phyloP scores from a whole-genome alignment of 92 coral and sea anemone species.

The Scolanthus callimorphus region DNA sequence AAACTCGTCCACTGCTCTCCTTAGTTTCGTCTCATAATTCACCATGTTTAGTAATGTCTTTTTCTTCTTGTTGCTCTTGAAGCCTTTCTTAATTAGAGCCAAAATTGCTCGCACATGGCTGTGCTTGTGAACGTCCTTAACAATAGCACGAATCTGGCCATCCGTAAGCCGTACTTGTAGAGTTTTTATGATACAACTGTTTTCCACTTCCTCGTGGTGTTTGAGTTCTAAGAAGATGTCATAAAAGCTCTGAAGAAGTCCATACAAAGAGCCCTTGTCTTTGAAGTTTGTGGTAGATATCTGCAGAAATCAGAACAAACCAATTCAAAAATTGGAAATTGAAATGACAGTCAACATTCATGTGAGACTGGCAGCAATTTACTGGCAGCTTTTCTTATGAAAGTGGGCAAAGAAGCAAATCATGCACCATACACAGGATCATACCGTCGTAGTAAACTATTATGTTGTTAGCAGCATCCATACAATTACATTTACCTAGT shows the following conservation, averaged over 20 bases:
- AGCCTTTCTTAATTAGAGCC: slow-evolving; percentile 70
- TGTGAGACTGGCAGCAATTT: too few species aligned
- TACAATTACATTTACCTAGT: too few species aligned
- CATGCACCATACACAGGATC: too few species aligned
- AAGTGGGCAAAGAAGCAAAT: too few species aligned
- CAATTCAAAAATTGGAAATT: background rate
- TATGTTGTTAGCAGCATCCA: too few species aligned
- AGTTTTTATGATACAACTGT: slow-evolving; percentile 76
- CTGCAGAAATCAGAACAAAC: slow-evolving; percentile 32
- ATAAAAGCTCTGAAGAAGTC: slow-evolving; percentile 67
- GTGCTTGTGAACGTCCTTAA: slow-evolving; percentile 82
- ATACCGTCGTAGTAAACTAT: too few species aligned
- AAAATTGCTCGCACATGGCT: slow-evolving; percentile 85
- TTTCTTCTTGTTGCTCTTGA: slow-evolving; percentile 59
- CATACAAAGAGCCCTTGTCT: slow-evolving; percentile 67
- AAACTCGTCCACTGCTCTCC: slow-evolving; percentile 82
- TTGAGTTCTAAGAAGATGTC: slow-evolving; percentile 88
- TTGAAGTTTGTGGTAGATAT: slow-evolving; percentile 84
- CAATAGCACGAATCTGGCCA: slow-evolving; percentile 65
- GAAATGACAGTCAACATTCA: background rate
- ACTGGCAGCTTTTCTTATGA: too few species aligned
- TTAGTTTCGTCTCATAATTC: slow-evolving; percentile 67
- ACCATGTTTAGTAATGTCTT: slow-evolving; percentile 62
- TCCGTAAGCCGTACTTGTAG: slow-evolving; percentile 81
- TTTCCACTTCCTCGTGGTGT: slow-evolving; percentile 97